Evolutionary conservation across 2,113 vertebrate genomes (phyloP), one percentile per base, ranked within the genome.

Genomic region (Antigone vipio): DNA sequence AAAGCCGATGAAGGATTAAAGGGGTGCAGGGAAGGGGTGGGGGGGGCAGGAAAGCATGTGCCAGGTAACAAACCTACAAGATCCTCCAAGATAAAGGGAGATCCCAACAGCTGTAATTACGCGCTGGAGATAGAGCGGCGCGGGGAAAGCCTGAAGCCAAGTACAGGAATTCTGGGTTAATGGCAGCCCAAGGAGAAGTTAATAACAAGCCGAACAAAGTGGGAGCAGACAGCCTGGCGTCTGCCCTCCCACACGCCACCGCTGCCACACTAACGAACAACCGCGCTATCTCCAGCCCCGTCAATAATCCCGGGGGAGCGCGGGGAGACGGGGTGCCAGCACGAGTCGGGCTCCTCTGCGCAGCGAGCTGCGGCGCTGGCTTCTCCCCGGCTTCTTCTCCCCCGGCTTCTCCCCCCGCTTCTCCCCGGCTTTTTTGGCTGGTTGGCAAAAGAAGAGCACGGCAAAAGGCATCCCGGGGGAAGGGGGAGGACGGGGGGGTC

Each of bases 171-270:
- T 95, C 69, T 91, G 95, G 80, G 53, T 93, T 96, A 92, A 96
- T 94, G 96, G 96, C 96, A 97, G 97, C 96, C 96, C 96, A 85
- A 95, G 95, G 95, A 97, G 97, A 96, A 97, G 97, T 97, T 97
- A 97, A 97, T 97, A 97, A 97, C 97, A 97, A 97, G 96, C 85
- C 95, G 15, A 92, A 95, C 88, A 80, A 66, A 95, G 92, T 90
- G 79, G 95, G 94, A 94, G 96, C 97, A 97, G 97, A 97, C 97
- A 97, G 96, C 49, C 95, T 97, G 97, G 97, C 97, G 97, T 97
- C 97, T 93, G 95, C 94, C 94, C 97, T 97, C 97, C 97, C 97
- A 97, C 97, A 97, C 97, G 89, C 78, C 91, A 82, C 85, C 71
- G 66, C 94, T 91, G 86, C 95, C 92, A 42, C 77, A 19, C 91